Percentiles rank a stretch among this genome's conserved stretches.
Evolutionary conservation across 2,888 invertebrate genomes (phyloP).

Genomic region (Trichopoda pennipes): DNA sequence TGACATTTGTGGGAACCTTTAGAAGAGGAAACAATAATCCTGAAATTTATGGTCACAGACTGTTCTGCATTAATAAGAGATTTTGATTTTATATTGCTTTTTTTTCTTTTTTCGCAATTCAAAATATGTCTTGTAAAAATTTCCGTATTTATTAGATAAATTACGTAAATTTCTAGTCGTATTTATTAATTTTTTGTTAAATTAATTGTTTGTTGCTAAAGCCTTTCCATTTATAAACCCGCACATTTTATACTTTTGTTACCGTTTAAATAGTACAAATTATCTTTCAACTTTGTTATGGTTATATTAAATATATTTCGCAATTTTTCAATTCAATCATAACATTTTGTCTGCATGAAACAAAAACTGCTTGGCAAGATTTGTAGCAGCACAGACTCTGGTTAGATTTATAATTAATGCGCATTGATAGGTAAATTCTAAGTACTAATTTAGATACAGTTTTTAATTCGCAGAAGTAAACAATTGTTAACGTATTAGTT

Average conservation of each 20-base stretch:
- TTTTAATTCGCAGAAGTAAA: too few relatives aligned
- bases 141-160: conserved; percentile 24
- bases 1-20: conserved; percentile 62
- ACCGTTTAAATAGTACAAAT: too few relatives aligned
- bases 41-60: conserved; percentile 50
- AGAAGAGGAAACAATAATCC: conserved; percentile 13
- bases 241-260: neutral
- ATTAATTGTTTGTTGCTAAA: conserved; percentile 26
- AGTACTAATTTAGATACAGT: too few relatives aligned
- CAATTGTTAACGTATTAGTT: too few relatives aligned
- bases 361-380: too few relatives aligned
- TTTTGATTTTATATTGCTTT: conserved; percentile 2
- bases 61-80: conserved; percentile 41
- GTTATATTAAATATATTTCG: too few relatives aligned
- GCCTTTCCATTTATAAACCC: conserved; percentile 12
- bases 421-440: too few relatives aligned
- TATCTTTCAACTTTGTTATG: too few relatives aligned
- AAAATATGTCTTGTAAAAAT: conserved; percentile 23
- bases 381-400: too few relatives aligned
- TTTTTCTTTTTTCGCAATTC: conserved; percentile 5
- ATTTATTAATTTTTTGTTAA: neutral
- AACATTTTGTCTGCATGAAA: too few relatives aligned
- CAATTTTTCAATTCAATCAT: too few relatives aligned
- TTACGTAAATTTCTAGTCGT: conserved; percentile 55
- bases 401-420: too few relatives aligned